These are phyloP conservation scores for Gallirallus australis DNA, from an alignment of 2,797 vertebrate genomes.

Conservation along the genomic window DNA sequence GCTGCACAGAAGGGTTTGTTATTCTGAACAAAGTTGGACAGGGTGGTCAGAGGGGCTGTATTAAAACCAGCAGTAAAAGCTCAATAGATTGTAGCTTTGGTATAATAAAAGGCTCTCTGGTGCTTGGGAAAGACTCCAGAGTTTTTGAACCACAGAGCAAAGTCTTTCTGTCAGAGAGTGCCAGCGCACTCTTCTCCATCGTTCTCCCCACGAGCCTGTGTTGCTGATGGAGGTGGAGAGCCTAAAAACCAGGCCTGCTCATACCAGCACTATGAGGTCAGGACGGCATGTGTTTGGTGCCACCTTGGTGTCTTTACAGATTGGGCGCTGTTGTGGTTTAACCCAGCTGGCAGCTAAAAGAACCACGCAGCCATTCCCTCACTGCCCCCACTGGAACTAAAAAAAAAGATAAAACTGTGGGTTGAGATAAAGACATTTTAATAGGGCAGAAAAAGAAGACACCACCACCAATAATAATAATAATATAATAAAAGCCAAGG, in stretches of 20 bases:
- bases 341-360: too few species aligned
- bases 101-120: not conserved
- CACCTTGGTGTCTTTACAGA: not conserved
- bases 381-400: too few species aligned
- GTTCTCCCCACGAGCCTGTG: not conserved
- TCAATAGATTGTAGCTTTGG: not conserved
- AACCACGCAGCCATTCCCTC: too few species aligned
- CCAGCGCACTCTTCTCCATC: fast-evolving
- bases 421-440: too few species aligned
- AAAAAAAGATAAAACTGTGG: too few species aligned
- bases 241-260: not conserved
- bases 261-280: not conserved
- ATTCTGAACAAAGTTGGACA: not conserved
- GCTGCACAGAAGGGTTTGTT: not conserved
- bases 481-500: too few species aligned
- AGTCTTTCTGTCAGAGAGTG: fast-evolving
- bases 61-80: not conserved
- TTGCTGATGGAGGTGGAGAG: not conserved
- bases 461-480: too few species aligned
- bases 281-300: not conserved
- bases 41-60: not conserved
- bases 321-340: too few species aligned
- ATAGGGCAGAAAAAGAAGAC: too few species aligned
- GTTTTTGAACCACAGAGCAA: not conserved
- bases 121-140: not conserved